Evolutionary conservation across 1,140 invertebrate species (phyloP).

Genomic region (Lasioglossum baleicum): DNA sequence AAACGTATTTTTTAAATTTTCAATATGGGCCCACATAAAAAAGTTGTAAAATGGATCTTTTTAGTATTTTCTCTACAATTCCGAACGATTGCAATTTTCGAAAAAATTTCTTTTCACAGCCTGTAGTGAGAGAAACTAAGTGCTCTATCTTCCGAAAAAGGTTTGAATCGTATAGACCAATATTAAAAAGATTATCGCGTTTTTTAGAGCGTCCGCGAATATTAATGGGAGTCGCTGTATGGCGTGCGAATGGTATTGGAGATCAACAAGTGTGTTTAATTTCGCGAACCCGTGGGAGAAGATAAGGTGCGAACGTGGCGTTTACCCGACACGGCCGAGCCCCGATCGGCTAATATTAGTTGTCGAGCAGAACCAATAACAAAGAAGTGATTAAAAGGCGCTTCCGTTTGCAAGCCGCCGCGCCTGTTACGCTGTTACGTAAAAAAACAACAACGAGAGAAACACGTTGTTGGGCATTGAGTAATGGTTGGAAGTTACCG

Average conservation of each 20-base stretch:
- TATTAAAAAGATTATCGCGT: no score
- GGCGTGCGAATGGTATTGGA: background rate
- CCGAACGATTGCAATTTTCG: no score
- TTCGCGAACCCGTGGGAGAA: background rate
- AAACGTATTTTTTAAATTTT: no score
- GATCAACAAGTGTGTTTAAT: background rate
- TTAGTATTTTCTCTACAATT: no score
- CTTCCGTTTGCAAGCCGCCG: constrained; percentile 36
- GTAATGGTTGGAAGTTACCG: constrained; percentile 8
- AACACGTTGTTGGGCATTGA: background rate
- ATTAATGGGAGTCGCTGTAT: no score
- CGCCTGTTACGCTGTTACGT: constrained; percentile 27
- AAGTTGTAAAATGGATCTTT: no score
- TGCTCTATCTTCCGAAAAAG: no score
- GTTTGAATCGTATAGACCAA: no score
- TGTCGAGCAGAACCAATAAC: constrained; percentile 34
- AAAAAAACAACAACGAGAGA: background rate
- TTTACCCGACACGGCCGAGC: constrained; percentile 46
- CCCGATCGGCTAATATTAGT: constrained; percentile 51
- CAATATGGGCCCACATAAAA: no score
- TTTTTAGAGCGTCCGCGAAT: no score
- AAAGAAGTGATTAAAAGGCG: constrained; percentile 48
- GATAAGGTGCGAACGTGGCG: constrained; percentile 19
- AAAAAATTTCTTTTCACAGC: no score
- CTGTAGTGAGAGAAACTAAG: no score